phyloP scores from a whole-genome alignment of 1,140 invertebrate genomes.

The Vanessa tameamea region DNA sequence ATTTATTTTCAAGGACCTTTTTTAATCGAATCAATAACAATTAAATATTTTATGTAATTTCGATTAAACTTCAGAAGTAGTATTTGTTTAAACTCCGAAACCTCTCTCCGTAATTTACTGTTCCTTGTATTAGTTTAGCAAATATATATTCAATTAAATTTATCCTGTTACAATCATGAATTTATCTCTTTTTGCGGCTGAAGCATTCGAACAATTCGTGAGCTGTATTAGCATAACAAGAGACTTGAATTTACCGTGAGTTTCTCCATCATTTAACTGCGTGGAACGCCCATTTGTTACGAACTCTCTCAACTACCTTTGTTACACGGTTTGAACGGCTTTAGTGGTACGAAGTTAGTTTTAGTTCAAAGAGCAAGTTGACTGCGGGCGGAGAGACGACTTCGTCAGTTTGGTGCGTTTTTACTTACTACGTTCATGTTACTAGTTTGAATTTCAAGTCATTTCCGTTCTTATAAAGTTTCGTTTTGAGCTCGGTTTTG shows the following conservation, averaged over 20 bases:
- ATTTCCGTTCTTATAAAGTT: slow-evolving; percentile 15
- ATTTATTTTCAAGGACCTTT: too few relatives aligned
- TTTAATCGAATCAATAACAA: too few relatives aligned
- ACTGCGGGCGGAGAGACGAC: slow-evolving; percentile 21
- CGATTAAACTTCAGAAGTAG: too few relatives aligned
- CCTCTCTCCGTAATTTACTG: too few relatives aligned
- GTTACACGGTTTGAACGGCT: slow-evolving; percentile 32
- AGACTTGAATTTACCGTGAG: slow-evolving; percentile 28
- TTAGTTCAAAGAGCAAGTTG: slow-evolving; percentile 33
- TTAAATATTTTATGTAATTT: too few relatives aligned
- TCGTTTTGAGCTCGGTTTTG: slow-evolving; percentile 1
- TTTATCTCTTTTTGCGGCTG: background rate
- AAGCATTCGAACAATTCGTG: background rate
- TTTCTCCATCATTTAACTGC: slow-evolving; percentile 38
- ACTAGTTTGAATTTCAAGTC: slow-evolving; percentile 26
- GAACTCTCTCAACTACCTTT: slow-evolving; percentile 37
- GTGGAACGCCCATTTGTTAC: slow-evolving; percentile 32
- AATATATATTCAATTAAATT: background rate
- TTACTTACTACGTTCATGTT: slow-evolving; percentile 23
- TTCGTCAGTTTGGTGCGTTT: slow-evolving; percentile 25
- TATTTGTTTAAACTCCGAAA: too few relatives aligned
- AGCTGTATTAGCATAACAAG: slow-evolving; percentile 35
- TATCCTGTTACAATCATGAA: background rate
- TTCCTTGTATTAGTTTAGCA: too few relatives aligned
- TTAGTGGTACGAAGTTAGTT: slow-evolving; percentile 37